Conservation (phyloP, 2,888 invertebrate species). For the Ischnura elegans region DNA sequence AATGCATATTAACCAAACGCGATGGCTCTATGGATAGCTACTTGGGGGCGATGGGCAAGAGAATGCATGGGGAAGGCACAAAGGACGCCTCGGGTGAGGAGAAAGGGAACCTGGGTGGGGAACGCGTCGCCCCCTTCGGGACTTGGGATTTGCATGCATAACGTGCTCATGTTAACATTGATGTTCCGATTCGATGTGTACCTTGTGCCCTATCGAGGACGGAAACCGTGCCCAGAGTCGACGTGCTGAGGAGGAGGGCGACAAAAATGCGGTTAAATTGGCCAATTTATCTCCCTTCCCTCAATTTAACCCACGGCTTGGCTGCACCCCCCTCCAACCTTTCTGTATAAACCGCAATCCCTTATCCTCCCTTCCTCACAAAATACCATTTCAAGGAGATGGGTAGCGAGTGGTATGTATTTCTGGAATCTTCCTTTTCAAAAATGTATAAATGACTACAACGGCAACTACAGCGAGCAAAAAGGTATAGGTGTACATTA, state of each 20-base stretch:
- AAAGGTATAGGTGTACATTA: too few species aligned
- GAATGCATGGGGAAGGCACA: neutral
- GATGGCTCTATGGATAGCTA: too few species aligned
- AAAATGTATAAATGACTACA: too few species aligned
- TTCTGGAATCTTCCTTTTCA: too few species aligned
- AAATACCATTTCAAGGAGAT: neutral
- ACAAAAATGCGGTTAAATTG: neutral
- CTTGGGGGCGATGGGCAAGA: neutral
- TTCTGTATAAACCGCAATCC: neutral
- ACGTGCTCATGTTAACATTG: constrained; percentile 26
- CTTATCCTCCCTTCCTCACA: neutral
- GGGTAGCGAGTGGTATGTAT: neutral
- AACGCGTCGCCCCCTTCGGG: too few species aligned
- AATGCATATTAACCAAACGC: too few species aligned
- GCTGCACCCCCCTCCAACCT: neutral
- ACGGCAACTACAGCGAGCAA: too few species aligned
- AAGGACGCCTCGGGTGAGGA: neutral
- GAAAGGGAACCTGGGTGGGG: too few species aligned
- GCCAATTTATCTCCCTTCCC: neutral
- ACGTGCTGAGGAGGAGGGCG: neutral
- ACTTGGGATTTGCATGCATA: constrained; percentile 20
- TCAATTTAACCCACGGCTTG: neutral
- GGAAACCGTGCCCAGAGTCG: neutral
- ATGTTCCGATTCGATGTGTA: constrained; percentile 33
- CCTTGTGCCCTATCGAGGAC: constrained; percentile 18